Evolutionary conservation across 2,113 vertebrate species (phyloP).

Genomic region (Octodon degus): DNA sequence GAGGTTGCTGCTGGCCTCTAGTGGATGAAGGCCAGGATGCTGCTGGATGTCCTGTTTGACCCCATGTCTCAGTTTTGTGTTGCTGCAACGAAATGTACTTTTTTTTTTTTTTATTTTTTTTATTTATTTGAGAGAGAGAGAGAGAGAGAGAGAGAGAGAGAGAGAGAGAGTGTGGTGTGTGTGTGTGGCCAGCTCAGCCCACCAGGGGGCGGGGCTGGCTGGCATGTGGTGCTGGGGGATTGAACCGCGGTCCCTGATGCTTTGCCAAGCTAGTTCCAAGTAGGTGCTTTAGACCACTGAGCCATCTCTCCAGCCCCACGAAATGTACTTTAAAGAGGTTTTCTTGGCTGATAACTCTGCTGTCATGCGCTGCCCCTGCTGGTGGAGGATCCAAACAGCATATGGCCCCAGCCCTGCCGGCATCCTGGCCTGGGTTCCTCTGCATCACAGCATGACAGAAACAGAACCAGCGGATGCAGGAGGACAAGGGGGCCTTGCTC

Average conservation of each 20-base stretch:
- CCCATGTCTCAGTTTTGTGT: not conserved
- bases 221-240: no score
- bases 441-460: not conserved
- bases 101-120: not conserved
- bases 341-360: not conserved
- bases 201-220: no score
- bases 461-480: not conserved
- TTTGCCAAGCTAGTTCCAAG: no score
- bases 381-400: not conserved
- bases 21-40: not conserved
- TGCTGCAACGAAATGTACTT: not conserved
- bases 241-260: no score
- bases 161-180: no score
- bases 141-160: no score
- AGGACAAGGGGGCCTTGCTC: not conserved
- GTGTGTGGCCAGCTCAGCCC: no score
- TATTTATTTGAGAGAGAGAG: no score
- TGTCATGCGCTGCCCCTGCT: not conserved
- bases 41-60: rapidly evolving
- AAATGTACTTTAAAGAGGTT: not conserved
- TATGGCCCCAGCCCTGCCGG: not conserved
- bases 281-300: no score
- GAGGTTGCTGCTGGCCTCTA: not conserved
- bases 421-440: not conserved
- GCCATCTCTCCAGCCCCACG: no score